Conservation (phyloP, 30 jellyfish, hydroid and myxozoan genomes). For the Aurelia coerulea region DNA sequence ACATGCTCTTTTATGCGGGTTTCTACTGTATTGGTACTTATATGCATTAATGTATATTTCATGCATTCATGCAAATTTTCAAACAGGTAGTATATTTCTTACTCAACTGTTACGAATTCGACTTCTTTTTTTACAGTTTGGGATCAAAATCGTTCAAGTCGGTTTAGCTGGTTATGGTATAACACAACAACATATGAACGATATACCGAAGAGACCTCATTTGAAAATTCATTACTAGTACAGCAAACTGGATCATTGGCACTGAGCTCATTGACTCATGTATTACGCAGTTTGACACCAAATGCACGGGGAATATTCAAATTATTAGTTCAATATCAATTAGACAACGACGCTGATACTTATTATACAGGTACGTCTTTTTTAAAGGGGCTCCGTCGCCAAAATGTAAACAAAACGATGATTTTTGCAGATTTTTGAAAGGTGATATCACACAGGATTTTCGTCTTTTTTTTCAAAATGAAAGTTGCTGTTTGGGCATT, state of each 20-base stretch:
- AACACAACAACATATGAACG: constrained; percentile 91
- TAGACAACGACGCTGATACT: constrained; percentile 64
- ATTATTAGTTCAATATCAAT: constrained; percentile 66
- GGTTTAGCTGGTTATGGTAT: constrained; percentile 91
- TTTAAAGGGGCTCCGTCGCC: no score
- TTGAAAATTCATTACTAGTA: constrained; percentile 87
- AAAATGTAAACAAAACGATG: no score
- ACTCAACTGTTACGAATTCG: no score
- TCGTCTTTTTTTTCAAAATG: no score
- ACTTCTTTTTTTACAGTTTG: constrained; percentile 55
- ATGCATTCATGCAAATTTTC: no score
- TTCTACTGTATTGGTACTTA: no score
- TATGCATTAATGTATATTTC: no score
- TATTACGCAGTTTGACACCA: constrained; percentile 90
- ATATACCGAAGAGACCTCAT: constrained; percentile 87
- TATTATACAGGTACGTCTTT: constrained; percentile 55
- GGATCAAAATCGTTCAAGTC: constrained; percentile 89
- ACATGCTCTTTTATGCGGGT: no score
- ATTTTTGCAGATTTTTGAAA: no score
- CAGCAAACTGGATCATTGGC: constrained; percentile 95
- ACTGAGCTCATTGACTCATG: constrained; percentile 86
- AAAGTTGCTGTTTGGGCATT: no score
- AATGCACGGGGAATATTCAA: constrained; percentile 93
- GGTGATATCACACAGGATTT: no score
- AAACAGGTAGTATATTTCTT: no score